phyloP scores from a whole-genome alignment of 2,888 invertebrate species.

The Epinotia brunnichana region DNA sequence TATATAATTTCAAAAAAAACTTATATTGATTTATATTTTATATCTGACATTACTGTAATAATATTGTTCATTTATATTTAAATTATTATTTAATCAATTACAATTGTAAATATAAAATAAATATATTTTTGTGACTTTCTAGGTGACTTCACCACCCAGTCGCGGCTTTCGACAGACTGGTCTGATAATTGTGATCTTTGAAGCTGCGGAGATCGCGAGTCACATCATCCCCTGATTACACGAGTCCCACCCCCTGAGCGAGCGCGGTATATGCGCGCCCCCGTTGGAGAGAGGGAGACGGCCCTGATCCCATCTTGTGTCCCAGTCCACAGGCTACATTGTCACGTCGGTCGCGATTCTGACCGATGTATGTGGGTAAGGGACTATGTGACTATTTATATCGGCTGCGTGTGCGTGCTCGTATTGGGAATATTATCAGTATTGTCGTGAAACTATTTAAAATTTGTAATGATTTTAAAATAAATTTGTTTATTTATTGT shows the following conservation, averaged over 20 bases:
- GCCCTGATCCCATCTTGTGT: slow-evolving; percentile 86
- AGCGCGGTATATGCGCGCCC: slow-evolving; percentile 54
- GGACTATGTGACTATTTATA: slow-evolving; percentile 8
- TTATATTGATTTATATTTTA: background rate
- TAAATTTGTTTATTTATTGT: background rate
- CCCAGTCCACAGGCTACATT: slow-evolving; percentile 83
- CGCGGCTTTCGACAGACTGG: slow-evolving; percentile 83
- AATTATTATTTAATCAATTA: background rate
- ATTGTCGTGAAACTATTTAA: background rate
- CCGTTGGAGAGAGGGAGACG: slow-evolving; percentile 61
- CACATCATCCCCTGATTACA: slow-evolving; percentile 84
- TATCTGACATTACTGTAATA: background rate
- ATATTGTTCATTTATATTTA: background rate
- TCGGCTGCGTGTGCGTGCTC: background rate
- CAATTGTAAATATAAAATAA: background rate
- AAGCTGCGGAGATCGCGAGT: slow-evolving; percentile 82
- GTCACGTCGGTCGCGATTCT: slow-evolving; percentile 76
- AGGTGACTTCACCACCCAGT: slow-evolving; percentile 76
- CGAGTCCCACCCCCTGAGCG: slow-evolving; percentile 79
- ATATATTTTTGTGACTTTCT: slow-evolving; percentile 49
- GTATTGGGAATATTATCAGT: background rate
- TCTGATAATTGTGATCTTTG: slow-evolving; percentile 84
- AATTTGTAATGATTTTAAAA: background rate
- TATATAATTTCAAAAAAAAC: slow-evolving; percentile 8
- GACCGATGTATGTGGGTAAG: slow-evolving; percentile 65